phyloP scores from a whole-genome alignment of 2,888 invertebrate species.

The Pandemis corylana region DNA sequence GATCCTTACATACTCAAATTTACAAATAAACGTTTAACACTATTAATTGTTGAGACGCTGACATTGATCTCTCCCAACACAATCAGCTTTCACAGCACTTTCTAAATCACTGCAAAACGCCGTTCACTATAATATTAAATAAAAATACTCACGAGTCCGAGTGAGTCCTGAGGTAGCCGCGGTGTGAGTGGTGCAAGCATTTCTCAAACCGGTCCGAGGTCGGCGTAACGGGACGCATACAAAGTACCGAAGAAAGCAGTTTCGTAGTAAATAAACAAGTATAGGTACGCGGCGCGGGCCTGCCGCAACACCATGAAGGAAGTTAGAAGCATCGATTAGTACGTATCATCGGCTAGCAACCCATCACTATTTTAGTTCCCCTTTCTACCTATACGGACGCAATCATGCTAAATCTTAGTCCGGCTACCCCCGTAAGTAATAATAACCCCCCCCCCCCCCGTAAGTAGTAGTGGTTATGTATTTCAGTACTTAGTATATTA shows the following conservation, averaged over 20 bases:
- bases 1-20: too few relatives aligned
- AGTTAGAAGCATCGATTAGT: neutral
- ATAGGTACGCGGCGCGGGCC: neutral
- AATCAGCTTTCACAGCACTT: constrained; percentile 52
- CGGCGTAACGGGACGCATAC: constrained; percentile 15
- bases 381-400: too few relatives aligned
- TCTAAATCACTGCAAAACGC: constrained; percentile 52
- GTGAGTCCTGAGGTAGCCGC: constrained; percentile 25
- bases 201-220: constrained; percentile 50
- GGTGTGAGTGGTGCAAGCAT: constrained; percentile 53
- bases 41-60: neutral
- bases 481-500: too few relatives aligned
- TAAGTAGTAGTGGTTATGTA: too few relatives aligned
- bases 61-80: constrained; percentile 14
- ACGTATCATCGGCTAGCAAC: too few relatives aligned
- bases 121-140: constrained; percentile 48
- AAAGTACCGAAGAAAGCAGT: constrained; percentile 17
- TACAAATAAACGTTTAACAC: too few relatives aligned
- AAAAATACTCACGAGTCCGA: constrained; percentile 48
- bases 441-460: too few relatives aligned
- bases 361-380: too few relatives aligned
- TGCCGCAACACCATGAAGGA: neutral
- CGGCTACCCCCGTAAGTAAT: too few relatives aligned
- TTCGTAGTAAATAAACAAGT: neutral
- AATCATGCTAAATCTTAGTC: too few relatives aligned